phyloP scores from a whole-genome alignment of 2,888 invertebrate genomes.

The Oscheius sp. region DNA sequence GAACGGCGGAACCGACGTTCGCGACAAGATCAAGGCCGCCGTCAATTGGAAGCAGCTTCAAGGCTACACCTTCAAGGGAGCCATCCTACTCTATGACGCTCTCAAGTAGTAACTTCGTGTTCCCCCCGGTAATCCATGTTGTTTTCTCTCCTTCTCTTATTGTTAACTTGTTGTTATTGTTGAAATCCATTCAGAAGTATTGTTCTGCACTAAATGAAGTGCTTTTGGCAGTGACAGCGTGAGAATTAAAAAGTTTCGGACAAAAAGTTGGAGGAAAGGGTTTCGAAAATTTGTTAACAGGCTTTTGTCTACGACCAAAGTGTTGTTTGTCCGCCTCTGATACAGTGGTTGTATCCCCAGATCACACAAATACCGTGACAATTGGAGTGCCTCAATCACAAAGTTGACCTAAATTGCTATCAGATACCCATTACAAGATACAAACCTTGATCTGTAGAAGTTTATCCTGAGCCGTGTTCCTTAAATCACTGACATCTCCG shows the following conservation, averaged over 20 bases:
- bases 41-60: conserved; percentile 51
- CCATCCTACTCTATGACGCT: conserved; percentile 43
- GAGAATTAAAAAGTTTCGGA: too few species aligned
- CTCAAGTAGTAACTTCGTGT: conserved; percentile 25
- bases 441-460: conserved; percentile 68
- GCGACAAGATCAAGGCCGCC: conserved; percentile 46
- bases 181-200: too few species aligned
- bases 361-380: conserved; percentile 60
- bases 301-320: conserved; percentile 54
- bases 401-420: conserved; percentile 60
- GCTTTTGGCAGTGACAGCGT: too few species aligned
- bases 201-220: too few species aligned
- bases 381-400: conserved; percentile 68
- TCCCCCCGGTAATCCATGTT: not conserved
- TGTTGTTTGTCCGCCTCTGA: conserved; percentile 54
- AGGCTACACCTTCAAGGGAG: conserved; percentile 54
- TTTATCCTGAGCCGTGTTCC: conserved; percentile 67
- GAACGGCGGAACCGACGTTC: conserved; percentile 52
- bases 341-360: conserved; percentile 40
- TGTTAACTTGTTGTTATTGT: not conserved
- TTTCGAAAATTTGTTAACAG: too few species aligned
- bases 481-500: conserved; percentile 68
- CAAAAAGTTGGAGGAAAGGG: too few species aligned
- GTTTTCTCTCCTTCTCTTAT: not conserved
- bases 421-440: not conserved